Conservation (phyloP, 2,888 invertebrate genomes). For the Ganaspis brasiliensis region DNA sequence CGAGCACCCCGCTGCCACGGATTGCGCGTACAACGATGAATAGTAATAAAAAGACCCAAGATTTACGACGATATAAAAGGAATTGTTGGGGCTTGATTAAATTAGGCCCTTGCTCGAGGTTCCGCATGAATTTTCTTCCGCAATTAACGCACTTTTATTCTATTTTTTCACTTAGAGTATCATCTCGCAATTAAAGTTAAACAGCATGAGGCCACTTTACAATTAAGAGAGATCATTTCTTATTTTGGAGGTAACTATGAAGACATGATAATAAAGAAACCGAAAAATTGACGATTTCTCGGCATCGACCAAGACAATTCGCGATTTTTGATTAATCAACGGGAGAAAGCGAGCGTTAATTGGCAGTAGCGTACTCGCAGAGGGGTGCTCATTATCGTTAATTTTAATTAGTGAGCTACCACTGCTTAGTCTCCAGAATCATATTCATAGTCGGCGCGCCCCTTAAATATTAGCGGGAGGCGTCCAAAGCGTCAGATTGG, state of each 20-base stretch:
- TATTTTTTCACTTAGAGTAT: neutral
- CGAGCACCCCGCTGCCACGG: conserved; percentile 69
- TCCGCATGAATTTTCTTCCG: conserved; percentile 4
- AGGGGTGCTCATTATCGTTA: conserved; percentile 74
- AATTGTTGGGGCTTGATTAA: conserved; percentile 66
- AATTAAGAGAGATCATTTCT: too few relatives aligned
- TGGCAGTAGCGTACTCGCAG: conserved; percentile 72
- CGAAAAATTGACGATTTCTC: neutral
- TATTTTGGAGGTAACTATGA: too few relatives aligned
- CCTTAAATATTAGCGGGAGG: conserved; percentile 65
- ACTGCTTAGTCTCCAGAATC: conserved; percentile 59
- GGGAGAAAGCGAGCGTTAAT: conserved; percentile 66
- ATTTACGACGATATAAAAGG: conserved; percentile 67
- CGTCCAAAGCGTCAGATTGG: conserved; percentile 53
- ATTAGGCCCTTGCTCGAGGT: conserved; percentile 57
- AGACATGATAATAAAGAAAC: too few relatives aligned
- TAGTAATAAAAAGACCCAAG: conserved; percentile 63
- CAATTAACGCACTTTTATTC: neutral
- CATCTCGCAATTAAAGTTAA: too few relatives aligned
- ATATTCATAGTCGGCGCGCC: conserved; percentile 60
- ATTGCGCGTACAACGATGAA: conserved; percentile 50
- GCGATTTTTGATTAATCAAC: conserved; percentile 1
- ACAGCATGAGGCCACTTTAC: too few relatives aligned
- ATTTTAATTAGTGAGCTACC: conserved; percentile 75
- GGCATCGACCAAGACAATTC: neutral